These are phyloP conservation scores for Scaptomyza hsui DNA, from an alignment of 1,140 invertebrate species.

Conservation along the genomic window DNA sequence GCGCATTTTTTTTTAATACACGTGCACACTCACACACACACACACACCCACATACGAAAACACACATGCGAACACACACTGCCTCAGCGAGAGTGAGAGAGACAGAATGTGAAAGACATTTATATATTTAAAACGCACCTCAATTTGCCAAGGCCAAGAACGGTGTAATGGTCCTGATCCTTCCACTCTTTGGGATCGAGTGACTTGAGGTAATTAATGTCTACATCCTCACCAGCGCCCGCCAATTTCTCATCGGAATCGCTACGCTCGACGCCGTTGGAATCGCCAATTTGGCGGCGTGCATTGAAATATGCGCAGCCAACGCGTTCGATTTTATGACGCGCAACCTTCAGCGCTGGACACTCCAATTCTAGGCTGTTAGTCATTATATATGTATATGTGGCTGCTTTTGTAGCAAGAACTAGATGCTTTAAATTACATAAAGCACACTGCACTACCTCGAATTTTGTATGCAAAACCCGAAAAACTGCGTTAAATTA, in stretches of 20 bases:
- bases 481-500: slow-evolving; percentile 42
- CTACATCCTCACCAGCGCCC: slow-evolving; percentile 88
- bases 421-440: slow-evolving; percentile 36
- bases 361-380: slow-evolving; percentile 57
- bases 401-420: slow-evolving; percentile 19
- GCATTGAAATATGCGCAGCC: slow-evolving; percentile 70
- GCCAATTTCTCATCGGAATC: slow-evolving; percentile 73
- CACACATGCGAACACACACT: slow-evolving; percentile 13
- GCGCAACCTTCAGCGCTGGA: slow-evolving; percentile 78
- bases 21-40: neutral
- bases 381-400: slow-evolving; percentile 38
- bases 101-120: neutral
- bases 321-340: slow-evolving; percentile 86
- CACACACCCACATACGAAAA: too few species aligned
- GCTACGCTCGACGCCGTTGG: slow-evolving; percentile 66
- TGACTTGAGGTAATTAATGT: slow-evolving; percentile 93
- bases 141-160: slow-evolving; percentile 93
- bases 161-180: slow-evolving; percentile 98
- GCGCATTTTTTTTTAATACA: slow-evolving; percentile 13
- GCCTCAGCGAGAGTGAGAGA: neutral
- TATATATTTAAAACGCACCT: slow-evolving; percentile 83
- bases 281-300: slow-evolving; percentile 64
- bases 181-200: slow-evolving; percentile 99
- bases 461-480: slow-evolving; percentile 39
- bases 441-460: slow-evolving; percentile 44